Evolutionary conservation across 2,888 invertebrate species (phyloP).

Genomic region (Caenorhabditis sinica): DNA sequence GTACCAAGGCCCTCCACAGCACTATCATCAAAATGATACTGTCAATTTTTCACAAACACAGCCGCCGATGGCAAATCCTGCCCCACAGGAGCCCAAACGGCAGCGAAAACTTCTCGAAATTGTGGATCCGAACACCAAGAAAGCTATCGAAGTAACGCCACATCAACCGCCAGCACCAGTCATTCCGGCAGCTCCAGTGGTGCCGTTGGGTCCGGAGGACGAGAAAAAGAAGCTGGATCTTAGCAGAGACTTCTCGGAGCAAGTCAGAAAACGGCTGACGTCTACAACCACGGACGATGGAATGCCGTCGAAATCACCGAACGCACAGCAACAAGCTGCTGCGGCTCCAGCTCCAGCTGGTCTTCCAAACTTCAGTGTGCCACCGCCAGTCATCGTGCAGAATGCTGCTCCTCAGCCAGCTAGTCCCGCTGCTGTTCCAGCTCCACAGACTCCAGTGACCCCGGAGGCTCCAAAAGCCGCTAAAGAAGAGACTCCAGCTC

Average conservation of each 20-base stretch:
- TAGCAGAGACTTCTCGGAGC: slow-evolving; percentile 27
- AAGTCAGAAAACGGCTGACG: slow-evolving; percentile 33
- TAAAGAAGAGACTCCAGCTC: neutral
- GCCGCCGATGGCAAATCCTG: slow-evolving; percentile 27
- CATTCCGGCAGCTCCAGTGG: neutral
- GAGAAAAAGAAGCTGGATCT: slow-evolving; percentile 44
- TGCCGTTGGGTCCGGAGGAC: slow-evolving; percentile 15
- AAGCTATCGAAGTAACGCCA: slow-evolving; percentile 33
- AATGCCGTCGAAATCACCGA: neutral
- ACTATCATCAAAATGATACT: slow-evolving; percentile 5
- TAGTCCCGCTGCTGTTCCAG: neutral
- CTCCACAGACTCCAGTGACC: neutral
- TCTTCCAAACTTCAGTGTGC: slow-evolving; percentile 44
- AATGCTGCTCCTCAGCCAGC: neutral
- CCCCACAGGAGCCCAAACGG: slow-evolving; percentile 25
- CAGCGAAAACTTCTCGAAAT: slow-evolving; percentile 54
- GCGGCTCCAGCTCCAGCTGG: neutral
- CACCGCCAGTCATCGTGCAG: slow-evolving; percentile 16
- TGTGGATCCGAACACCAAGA: slow-evolving; percentile 62
- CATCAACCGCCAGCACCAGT: slow-evolving; percentile 7
- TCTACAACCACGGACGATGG: neutral
- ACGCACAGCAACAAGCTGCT: neutral
- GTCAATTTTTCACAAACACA: slow-evolving; percentile 16
- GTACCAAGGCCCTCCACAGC: slow-evolving; percentile 10
- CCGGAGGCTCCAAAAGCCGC: slow-evolving; percentile 5